A percentile compares a stretch with the other conserved stretches of the same genome.
Evolutionary conservation across 2,797 vertebrate genomes (phyloP).

Genomic region (Rhynchotus rufescens): DNA sequence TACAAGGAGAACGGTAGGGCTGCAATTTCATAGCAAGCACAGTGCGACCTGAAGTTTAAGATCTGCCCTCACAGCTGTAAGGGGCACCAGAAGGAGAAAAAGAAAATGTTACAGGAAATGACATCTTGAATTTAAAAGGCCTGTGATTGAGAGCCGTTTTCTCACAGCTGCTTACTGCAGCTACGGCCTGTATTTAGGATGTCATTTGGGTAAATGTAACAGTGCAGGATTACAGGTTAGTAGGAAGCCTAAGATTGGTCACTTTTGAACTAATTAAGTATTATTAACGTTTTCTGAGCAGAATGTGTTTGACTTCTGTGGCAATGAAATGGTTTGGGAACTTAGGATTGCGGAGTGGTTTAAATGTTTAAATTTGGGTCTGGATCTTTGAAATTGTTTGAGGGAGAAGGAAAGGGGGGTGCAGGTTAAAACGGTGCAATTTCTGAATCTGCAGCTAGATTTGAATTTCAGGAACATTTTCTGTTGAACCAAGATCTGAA

Average conservation of each 20-base stretch:
- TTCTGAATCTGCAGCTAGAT: neutral
- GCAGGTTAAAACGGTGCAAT: neutral
- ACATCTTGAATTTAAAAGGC: neutral
- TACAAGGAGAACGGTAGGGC: conserved; percentile 99
- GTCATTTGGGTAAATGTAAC: neutral
- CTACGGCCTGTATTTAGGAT: neutral
- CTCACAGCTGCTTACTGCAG: neutral
- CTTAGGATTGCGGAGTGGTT: neutral
- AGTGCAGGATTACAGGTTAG: neutral
- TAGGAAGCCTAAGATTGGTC: neutral
- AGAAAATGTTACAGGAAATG: neutral
- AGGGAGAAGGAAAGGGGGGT: neutral
- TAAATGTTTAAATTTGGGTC: neutral
- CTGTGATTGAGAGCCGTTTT: neutral
- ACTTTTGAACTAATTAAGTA: neutral
- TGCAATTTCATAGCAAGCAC: neutral
- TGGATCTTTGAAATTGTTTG: neutral
- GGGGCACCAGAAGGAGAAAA: neutral
- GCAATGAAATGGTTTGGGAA: neutral
- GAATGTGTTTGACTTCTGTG: neutral
- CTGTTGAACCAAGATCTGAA: neutral
- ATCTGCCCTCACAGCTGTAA: neutral
- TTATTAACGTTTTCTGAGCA: neutral
- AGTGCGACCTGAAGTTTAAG: neutral
- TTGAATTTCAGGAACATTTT: neutral